These are phyloP conservation scores for Rhorus exstirpatorius DNA, from an alignment of 2,888 invertebrate genomes.

Conservation along the genomic window DNA sequence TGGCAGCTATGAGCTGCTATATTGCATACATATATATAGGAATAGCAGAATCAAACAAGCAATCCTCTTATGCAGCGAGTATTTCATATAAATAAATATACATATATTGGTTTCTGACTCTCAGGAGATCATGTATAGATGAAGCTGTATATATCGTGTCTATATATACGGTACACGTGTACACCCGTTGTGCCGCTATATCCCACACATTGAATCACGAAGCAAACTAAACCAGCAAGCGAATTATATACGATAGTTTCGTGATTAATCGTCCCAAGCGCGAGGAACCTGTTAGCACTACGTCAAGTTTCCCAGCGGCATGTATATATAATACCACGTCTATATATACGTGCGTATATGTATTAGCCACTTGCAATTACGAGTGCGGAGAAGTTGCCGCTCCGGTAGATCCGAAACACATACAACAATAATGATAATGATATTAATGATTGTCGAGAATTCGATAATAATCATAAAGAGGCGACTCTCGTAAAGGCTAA, in stretches of 20 bases:
- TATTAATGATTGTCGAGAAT: not conserved
- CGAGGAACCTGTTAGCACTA: slow-evolving; percentile 59
- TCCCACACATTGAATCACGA: slow-evolving; percentile 27
- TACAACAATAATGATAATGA: slow-evolving; percentile 17
- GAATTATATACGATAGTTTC: slow-evolving; percentile 60
- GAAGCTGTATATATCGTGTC: slow-evolving; percentile 32
- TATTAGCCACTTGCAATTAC: slow-evolving; percentile 1
- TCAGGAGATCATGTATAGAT: slow-evolving; percentile 17
- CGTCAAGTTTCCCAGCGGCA: slow-evolving; percentile 38
- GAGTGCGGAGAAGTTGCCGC: slow-evolving; percentile 12
- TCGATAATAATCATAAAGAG: slow-evolving; percentile 21
- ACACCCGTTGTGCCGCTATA: slow-evolving; percentile 41
- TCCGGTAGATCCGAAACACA: not conserved
- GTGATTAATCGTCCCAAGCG: slow-evolving; percentile 61
- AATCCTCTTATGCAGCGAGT: slow-evolving; percentile 47
- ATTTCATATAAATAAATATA: slow-evolving; percentile 13
- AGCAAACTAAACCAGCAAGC: slow-evolving; percentile 42
- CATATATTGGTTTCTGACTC: slow-evolving; percentile 18
- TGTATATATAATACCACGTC: not conserved
- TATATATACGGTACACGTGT: slow-evolving; percentile 49
- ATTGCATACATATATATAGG: slow-evolving; percentile 22
- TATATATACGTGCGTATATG: not conserved
- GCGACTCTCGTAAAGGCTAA: not conserved
- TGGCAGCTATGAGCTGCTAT: slow-evolving; percentile 38
- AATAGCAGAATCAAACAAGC: slow-evolving; percentile 48